Percentiles rank a stretch among this genome's conserved stretches.
Conservation (phyloP, 92 coral and sea anemone genomes). For the Epizoanthus ramosus region DNA sequence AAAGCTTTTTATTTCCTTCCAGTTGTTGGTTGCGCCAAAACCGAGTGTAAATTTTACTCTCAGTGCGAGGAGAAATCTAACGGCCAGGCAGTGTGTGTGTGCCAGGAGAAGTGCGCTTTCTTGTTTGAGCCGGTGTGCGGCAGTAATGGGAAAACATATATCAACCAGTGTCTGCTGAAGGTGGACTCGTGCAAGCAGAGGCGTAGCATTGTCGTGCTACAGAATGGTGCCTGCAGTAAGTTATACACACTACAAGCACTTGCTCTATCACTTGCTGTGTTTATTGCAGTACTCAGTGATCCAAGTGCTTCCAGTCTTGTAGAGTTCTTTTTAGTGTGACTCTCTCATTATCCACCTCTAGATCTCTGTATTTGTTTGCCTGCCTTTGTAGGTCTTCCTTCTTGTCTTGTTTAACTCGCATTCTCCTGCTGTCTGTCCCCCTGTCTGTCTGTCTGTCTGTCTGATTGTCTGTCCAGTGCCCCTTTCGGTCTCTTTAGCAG, state of each 20-base stretch:
- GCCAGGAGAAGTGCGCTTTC: slow-evolving; percentile 69
- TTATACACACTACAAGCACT: not conserved
- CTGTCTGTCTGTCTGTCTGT: not conserved
- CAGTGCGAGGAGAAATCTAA: slow-evolving; percentile 75
- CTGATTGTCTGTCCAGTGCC: not conserved
- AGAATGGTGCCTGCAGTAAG: slow-evolving; percentile 95
- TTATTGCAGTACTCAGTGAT: not conserved
- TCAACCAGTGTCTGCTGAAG: slow-evolving; percentile 85
- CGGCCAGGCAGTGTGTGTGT: slow-evolving; percentile 84
- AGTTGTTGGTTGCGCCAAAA: slow-evolving; percentile 80
- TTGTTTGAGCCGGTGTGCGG: slow-evolving; percentile 93
- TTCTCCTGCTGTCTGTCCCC: not conserved
- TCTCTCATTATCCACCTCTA: too few relatives aligned
- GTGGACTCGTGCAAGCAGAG: slow-evolving; percentile 87
- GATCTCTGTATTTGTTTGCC: not conserved
- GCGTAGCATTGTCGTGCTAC: slow-evolving; percentile 63
- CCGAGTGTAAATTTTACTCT: slow-evolving; percentile 80
- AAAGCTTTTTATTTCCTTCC: not conserved
- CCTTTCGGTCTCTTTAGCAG: not conserved
- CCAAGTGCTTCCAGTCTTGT: too few relatives aligned
- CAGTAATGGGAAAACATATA: slow-evolving; percentile 91
- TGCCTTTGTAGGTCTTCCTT: not conserved
- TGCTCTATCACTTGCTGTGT: not conserved
- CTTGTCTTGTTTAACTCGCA: not conserved
- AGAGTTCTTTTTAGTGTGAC: too few relatives aligned